Conservation (phyloP, 2,113 vertebrate genomes). For the Ciconia maguari region DNA sequence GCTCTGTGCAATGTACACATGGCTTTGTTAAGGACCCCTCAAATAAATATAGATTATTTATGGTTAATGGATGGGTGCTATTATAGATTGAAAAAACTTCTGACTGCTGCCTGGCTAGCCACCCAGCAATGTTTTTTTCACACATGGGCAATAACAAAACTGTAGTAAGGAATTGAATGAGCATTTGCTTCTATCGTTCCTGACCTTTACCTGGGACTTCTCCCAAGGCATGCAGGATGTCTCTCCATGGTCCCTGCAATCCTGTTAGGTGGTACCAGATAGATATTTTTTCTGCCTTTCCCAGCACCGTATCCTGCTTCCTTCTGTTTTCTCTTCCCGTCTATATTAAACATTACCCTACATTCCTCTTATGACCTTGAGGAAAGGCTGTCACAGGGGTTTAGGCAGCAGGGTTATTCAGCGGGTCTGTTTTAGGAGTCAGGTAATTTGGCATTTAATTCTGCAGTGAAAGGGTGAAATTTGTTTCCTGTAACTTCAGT, state of each 20-base stretch:
- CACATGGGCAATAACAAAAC: background rate
- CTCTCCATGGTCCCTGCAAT: background rate
- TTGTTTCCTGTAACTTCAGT: background rate
- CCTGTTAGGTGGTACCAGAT: background rate
- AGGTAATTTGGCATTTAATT: background rate
- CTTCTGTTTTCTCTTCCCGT: background rate
- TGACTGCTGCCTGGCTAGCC: background rate
- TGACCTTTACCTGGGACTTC: background rate
- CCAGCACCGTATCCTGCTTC: background rate
- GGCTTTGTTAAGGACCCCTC: conserved; percentile 6
- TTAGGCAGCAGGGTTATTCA: background rate
- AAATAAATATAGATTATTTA: conserved; percentile 33
- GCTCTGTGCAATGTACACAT: conserved; percentile 33
- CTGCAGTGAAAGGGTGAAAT: background rate
- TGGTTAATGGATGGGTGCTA: conserved; percentile 9
- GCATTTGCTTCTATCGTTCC: background rate
- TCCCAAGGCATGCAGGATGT: background rate
- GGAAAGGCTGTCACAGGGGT: background rate
- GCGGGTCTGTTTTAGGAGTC: background rate
- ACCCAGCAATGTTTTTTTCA: background rate
- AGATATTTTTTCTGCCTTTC: background rate
- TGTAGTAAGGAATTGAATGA: background rate
- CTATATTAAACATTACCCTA: background rate
- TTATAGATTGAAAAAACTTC: background rate
- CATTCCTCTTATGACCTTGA: background rate